Evolutionary conservation across 2,113 vertebrate genomes (phyloP).

Genomic region (Scortum barcoo): DNA sequence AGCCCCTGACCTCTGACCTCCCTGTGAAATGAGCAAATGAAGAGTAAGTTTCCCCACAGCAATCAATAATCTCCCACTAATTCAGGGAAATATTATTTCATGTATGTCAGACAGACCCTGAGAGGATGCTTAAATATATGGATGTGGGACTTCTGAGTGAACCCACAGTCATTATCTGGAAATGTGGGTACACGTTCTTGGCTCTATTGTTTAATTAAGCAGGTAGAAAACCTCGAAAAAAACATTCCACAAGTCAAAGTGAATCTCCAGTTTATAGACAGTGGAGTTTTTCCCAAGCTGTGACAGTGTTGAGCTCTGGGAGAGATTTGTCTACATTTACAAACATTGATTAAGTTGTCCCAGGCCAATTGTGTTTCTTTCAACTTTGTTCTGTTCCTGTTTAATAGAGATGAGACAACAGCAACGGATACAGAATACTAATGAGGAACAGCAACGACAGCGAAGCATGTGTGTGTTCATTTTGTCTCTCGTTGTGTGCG

Average conservation of each 20-base stretch:
- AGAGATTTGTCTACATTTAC: conserved; percentile 55
- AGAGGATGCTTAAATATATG: neutral
- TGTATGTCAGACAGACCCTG: neutral
- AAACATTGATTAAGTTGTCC: conserved; percentile 57
- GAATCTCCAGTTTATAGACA: conserved; percentile 34
- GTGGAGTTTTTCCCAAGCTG: conserved; percentile 28
- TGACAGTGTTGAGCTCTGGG: conserved; percentile 19
- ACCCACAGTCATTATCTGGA: neutral
- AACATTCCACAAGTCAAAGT: neutral
- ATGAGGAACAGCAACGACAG: conserved; percentile 48
- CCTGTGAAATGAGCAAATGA: neutral
- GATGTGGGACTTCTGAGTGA: neutral
- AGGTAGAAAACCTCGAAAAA: neutral
- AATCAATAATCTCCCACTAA: conserved; percentile 31
- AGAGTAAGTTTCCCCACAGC: neutral
- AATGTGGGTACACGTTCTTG: neutral
- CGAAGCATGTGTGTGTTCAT: conserved; percentile 16
- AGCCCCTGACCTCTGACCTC: conserved; percentile 38
- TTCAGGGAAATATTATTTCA: conserved; percentile 1
- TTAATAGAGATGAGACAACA: conserved; percentile 38
- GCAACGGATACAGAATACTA: conserved; percentile 23
- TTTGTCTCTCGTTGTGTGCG: neutral
- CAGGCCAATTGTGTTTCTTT: conserved; percentile 28
- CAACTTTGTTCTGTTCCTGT: conserved; percentile 27
- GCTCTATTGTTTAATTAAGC: conserved; percentile 5